Base-by-base conservation (phyloP, 2,888 invertebrate species). In the Zeuzera pyrina region DNA sequence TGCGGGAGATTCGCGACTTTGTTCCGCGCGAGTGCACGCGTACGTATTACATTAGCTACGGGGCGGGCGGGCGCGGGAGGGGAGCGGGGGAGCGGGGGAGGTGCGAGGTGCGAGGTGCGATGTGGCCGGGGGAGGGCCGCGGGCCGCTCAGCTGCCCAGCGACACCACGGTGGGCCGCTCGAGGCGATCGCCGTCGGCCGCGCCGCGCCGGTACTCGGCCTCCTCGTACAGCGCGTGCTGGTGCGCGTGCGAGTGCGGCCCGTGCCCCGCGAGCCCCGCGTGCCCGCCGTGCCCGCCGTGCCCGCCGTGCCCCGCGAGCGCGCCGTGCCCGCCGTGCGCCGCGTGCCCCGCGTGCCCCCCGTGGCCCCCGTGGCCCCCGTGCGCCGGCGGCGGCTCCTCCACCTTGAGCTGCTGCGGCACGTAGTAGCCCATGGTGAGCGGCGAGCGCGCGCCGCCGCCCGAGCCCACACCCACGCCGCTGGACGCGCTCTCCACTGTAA, bases 121-220 rank as follows among this genome's bases (percentile, higher is more conserved):
- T n/a, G n/a, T n/a, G n/a, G n/a, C n/a, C n/a, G 39, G 30, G 34
- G 30, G 48, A n/a, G n/a, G n/a, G n/a, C n/a, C n/a, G n/a, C n/a
- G n/a, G n/a, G n/a, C n/a, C 37, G 74, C 60, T 76, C 72, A 78
- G 67, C 78, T 77, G 57, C 72, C 76, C 55, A 85, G 59, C 38
- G 86, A 85, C 15, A 85, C 86, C 36, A 85, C 85, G 35, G 84
- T 79, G 41, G 85, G 76, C 36, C 86, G 76, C 14, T 86, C 86
- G 33, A 71, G 56, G 19, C 81, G 81, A 31, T 66, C 68, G 41
- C 6, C 35, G 34, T 38, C 46, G 39, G 41, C 45, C 38, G 38
- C 54, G 41, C 50, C 57, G 57, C 62, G 63, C 36, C 68, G 58
- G 64, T 57, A 66, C 52, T 62, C 65, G 35, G 28, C 43, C 34